Evolutionary conservation across 2,888 invertebrate genomes (phyloP).

Genomic region (Metopia argyrocephala): DNA sequence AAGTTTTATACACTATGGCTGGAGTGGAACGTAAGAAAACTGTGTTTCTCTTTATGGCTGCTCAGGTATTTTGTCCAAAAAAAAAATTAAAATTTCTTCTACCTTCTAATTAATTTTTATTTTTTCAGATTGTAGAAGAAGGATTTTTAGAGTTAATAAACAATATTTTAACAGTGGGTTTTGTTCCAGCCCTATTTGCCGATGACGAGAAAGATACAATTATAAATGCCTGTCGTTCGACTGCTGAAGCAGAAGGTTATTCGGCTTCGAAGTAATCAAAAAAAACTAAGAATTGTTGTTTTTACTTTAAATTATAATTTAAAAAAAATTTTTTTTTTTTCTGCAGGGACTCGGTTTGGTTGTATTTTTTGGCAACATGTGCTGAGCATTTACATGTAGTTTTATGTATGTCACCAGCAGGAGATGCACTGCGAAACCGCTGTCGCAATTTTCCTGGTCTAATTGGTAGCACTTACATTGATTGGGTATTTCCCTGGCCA

Average conservation of each 20-base stretch:
- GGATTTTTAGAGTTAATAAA: conserved; percentile 94
- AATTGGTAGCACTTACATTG: conserved; percentile 94
- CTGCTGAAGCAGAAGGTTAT: conserved; percentile 85
- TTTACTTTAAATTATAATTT: conserved; percentile 54
- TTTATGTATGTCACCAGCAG: conserved; percentile 92
- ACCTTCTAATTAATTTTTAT: not conserved
- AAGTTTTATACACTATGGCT: conserved; percentile 86
- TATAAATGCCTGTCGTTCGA: conserved; percentile 84
- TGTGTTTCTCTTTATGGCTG: conserved; percentile 90
- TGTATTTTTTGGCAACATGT: conserved; percentile 88
- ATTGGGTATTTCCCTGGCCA: conserved; percentile 97
- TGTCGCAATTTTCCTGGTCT: conserved; percentile 95
- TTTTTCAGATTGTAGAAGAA: conserved; percentile 83
- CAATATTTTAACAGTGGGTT: conserved; percentile 93
- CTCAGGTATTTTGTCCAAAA: conserved; percentile 81
- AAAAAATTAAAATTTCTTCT: not conserved
- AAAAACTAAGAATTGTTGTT: too few species aligned
- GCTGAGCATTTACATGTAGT: conserved; percentile 93
- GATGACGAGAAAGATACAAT: conserved; percentile 94
- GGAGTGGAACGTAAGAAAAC: conserved; percentile 89
- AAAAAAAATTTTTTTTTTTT: too few species aligned
- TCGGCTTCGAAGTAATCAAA: conserved; percentile 87
- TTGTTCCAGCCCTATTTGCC: conserved; percentile 90
- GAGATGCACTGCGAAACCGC: conserved; percentile 88
- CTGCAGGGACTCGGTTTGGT: conserved; percentile 89